A percentile compares a stretch with the other conserved stretches of the same genome.
Conservation (phyloP, 2,113 vertebrate species). For the Otus sunia region DNA sequence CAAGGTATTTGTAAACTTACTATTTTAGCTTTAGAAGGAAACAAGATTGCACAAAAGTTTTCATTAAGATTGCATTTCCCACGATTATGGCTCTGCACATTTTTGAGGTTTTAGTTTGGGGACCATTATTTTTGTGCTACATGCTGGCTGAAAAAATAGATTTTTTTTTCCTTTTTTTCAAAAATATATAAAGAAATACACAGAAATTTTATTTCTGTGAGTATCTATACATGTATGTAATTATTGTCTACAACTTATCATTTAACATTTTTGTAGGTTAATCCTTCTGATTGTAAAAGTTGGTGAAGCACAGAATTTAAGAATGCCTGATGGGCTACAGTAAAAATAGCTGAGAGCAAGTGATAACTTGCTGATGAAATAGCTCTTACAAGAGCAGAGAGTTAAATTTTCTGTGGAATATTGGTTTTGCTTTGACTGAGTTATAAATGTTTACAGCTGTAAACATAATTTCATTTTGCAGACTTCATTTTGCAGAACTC, state of each 20-base stretch:
- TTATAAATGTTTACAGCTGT: neutral
- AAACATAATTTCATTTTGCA: neutral
- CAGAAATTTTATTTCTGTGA: neutral
- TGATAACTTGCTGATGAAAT: constrained; percentile 3
- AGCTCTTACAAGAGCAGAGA: neutral
- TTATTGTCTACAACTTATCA: neutral
- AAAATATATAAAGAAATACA: neutral
- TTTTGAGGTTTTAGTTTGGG: neutral
- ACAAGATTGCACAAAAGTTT: neutral
- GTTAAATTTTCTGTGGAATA: neutral
- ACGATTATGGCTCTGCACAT: neutral
- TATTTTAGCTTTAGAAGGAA: neutral
- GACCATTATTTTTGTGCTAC: neutral
- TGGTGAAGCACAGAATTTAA: neutral
- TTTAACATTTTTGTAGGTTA: neutral
- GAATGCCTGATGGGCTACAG: neutral
- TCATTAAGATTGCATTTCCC: neutral
- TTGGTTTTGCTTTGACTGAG: constrained; percentile 9
- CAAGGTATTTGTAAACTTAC: neutral
- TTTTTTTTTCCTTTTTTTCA: neutral
- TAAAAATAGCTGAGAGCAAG: neutral
- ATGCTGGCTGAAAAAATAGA: neutral
- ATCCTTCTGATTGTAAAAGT: neutral
- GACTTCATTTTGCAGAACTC: neutral
- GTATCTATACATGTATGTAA: neutral